These are phyloP conservation scores for Heteromormyrus szaboi DNA, from an alignment of 2,797 vertebrate genomes.

Conservation along the genomic window DNA sequence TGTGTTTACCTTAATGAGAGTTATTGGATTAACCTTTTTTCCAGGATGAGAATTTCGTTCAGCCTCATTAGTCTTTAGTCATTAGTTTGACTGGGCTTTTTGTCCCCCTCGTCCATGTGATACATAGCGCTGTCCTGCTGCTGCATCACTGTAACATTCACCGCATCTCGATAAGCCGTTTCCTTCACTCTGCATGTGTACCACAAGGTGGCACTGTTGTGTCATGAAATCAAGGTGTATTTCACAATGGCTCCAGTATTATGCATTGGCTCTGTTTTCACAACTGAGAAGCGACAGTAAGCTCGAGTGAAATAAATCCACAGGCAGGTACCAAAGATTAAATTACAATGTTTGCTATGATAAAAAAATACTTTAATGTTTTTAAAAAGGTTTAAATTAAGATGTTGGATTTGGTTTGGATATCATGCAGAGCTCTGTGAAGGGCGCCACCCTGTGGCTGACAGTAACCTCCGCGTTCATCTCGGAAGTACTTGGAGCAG, in stretches of 20 bases:
- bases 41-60: not conserved
- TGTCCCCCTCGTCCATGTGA: not conserved
- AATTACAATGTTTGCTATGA: not conserved
- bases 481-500: not conserved
- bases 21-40: not conserved
- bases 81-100: not conserved
- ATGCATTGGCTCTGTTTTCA: not conserved
- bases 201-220: slow-evolving; percentile 68
- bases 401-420: not conserved
- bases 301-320: not conserved
- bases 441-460: not conserved
- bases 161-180: not conserved
- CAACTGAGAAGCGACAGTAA: not conserved
- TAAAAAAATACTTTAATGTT: not conserved
- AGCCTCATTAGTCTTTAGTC: not conserved
- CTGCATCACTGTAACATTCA: not conserved
- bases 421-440: not conserved
- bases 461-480: too few species aligned
- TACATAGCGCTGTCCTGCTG: not conserved
- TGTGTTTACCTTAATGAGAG: not conserved
- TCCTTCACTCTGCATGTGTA: not conserved
- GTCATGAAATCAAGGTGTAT: slow-evolving; percentile 35
- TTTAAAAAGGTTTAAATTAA: not conserved
- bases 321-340: not conserved
- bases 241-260: not conserved